Base-by-base conservation (phyloP, 2,113 vertebrate genomes). In the Mungos mungo region DNA sequence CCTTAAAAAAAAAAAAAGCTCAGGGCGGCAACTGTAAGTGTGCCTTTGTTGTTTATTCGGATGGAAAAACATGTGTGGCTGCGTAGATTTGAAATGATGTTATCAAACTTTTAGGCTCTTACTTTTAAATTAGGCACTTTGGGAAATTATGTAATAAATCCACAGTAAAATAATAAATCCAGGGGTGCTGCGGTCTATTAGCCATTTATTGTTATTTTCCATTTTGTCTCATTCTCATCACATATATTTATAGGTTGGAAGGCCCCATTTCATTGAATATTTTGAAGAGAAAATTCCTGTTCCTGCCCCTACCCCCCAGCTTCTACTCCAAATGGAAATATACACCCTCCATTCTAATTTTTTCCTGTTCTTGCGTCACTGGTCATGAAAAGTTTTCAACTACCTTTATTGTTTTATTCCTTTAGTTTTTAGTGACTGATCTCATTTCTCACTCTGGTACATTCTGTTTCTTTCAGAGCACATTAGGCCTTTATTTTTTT, bases 41-140 rank as follows among this genome's bases (percentile, higher is more conserved):
- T 97, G 97, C 83, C 94, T 97, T 93, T 97, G 97, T 95, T 98
- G 97, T 97, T 98, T 98, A 98, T 98, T 98, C 98, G 95, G 79
- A 88, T 88, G 95, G 90, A 96, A 98, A 97, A 90, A 86, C 95
- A 96, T 47, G 91, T 95, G 97, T 96, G 94, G 86, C 88, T 98
- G 92, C 84, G 68, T 91, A 97, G 95, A 88, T 97, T 92, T 90
- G 68, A 88, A 95, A 98, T 83, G 79, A 81, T 80, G 65, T 45
- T 93, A 76, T 88, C 72, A 94, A 66, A 88, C 5, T 76, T 94
- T 80, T 54, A 91, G 97, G 97, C 95, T 97, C 97, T 97, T 97
- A 97, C 96, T 98, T 98, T 97, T 98, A 93, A 98, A 95, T 94
- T 97, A 95, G 94, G 41, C 96, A 96, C 95, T 98, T 98, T 91